Evolutionary conservation across 2,888 invertebrate genomes (phyloP), one percentile per base, ranked within the genome.

Genomic region (Lacanobia wlatinum): DNA sequence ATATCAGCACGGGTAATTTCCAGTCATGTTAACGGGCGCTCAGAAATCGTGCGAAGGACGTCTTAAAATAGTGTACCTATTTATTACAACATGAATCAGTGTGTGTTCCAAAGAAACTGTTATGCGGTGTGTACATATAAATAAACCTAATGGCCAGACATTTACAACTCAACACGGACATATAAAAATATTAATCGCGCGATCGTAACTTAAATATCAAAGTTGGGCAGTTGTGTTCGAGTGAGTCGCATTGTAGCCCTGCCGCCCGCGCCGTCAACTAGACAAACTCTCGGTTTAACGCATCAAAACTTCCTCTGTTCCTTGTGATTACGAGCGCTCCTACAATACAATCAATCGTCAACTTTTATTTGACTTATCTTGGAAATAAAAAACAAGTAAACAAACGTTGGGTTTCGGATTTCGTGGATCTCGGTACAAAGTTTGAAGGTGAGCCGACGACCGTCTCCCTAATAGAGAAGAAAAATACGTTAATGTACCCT

Each of bases 401-500:
- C 92, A 93, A 94, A 91, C 90, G 88, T 84, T 80, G 84, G 87
- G 89, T 87, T 86, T 93, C 91, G 91, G 91, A 92, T 94, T 94
- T 90, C 93, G 87, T 87, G 87, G 90, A 91, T 90, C 89, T 89
- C 91, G 84, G 88, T 87, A 82, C 87, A 92, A 96, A 95, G 91
- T 96, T 95, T 93, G 94, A 93, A 96, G 95, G 95, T 96, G 93
- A 95, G 92, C 90, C 92, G 91, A 86, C 91, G 92, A 94, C 94
- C 92, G 94, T 93, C 94, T 92, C 91, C 92, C 94, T 96, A 96
- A 96, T 95, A 95, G 94, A 95, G 94, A 96, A 96, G 95, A 96
- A 96, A 96, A 96, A 96, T 96, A 96, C 96, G 95, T 95, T 95
- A 96, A 96, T 96, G 94, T 96, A 96, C 94, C 94, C 94, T 92